Evolutionary conservation across 1,140 invertebrate genomes (phyloP).

Genomic region (Penaeus indicus): DNA sequence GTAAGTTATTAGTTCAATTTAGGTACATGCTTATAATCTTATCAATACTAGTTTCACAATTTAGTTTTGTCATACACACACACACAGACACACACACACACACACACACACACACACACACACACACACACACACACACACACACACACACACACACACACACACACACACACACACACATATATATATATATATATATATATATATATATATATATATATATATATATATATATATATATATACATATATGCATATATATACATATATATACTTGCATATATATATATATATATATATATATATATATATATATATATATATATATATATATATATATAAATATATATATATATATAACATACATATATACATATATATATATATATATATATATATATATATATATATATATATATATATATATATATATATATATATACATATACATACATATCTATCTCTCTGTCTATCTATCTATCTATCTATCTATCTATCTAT

Average conservation of each 20-base stretch:
- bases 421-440: neutral
- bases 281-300: neutral
- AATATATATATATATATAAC: neutral
- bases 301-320: conserved; percentile 5
- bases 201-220: neutral
- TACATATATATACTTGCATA: neutral
- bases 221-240: too few species aligned
- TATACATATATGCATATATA: neutral
- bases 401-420: neutral
- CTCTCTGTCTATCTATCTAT: neutral
- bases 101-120: too few species aligned
- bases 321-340: conserved; percentile 7
- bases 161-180: too few species aligned
- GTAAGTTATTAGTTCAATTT: too few species aligned
- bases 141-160: too few species aligned
- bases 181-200: too few species aligned
- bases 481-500: neutral
- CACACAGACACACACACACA: too few species aligned
- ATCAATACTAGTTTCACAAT: too few species aligned
- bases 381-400: neutral
- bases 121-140: too few species aligned
- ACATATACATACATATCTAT: neutral
- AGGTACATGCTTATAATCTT: too few species aligned
- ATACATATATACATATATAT: conserved; percentile 10
- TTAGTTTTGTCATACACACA: too few species aligned